A percentile compares a stretch with the other conserved stretches of the same genome.
These are phyloP conservation scores for Cariama cristata DNA, from an alignment of 2,113 vertebrate genomes.

Conservation along the genomic window DNA sequence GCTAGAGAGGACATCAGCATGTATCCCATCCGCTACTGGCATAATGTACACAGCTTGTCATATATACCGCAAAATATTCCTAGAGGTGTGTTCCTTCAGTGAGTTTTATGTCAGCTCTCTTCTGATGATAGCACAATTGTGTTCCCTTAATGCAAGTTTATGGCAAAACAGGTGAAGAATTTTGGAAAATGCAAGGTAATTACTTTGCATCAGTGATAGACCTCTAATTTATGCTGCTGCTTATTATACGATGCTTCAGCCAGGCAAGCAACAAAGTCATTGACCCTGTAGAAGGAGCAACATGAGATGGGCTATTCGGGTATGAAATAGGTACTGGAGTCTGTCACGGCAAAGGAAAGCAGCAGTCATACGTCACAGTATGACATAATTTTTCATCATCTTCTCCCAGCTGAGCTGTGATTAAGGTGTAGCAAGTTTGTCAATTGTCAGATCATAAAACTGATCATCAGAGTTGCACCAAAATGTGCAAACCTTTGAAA, in stretches of 20 bases:
- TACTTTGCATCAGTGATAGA: not conserved
- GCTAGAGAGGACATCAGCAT: not conserved
- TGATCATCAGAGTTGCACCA: not conserved
- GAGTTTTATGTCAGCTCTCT: not conserved
- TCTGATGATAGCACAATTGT: not conserved
- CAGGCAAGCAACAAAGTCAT: not conserved
- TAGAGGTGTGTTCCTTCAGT: not conserved
- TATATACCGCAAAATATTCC: not conserved
- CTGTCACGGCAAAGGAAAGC: not conserved
- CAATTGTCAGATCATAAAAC: constrained; percentile 47
- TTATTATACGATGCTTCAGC: not conserved
- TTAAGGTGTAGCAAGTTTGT: constrained; percentile 39
- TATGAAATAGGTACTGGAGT: not conserved
- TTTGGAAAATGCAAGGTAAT: not conserved
- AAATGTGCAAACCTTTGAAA: constrained; percentile 5
- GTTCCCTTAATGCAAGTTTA: not conserved
- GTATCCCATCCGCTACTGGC: not conserved
- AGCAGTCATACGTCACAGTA: not conserved
- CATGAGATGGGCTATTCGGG: not conserved
- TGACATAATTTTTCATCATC: constrained; percentile 52
- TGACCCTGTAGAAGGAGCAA: not conserved
- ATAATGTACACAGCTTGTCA: not conserved
- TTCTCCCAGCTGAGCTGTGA: constrained; percentile 12
- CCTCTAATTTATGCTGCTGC: not conserved
- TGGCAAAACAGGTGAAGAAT: not conserved